phyloP scores from a whole-genome alignment of 2,888 invertebrate genomes.

The Leucozona laternaria region DNA sequence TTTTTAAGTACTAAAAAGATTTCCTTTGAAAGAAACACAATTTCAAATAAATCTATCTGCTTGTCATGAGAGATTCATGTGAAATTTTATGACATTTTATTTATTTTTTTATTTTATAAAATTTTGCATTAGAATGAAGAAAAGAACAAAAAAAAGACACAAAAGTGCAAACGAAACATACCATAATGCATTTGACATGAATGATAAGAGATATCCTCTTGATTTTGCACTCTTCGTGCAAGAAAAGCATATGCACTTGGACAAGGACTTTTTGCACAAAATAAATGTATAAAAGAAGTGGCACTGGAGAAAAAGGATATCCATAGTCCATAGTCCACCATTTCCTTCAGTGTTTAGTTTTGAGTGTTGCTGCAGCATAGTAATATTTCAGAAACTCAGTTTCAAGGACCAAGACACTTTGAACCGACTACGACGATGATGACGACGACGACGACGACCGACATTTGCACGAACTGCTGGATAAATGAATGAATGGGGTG shows the following conservation, averaged over 20 bases:
- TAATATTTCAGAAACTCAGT: conserved; percentile 62
- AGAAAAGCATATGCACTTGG: conserved; percentile 32
- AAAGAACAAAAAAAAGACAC: conserved; percentile 17
- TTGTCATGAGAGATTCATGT: conserved; percentile 60
- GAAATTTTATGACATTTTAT: conserved; percentile 60
- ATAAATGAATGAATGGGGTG: conserved; percentile 36
- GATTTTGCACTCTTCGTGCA: conserved; percentile 28
- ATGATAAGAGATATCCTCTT: conserved; percentile 42
- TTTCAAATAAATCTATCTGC: conserved; percentile 48
- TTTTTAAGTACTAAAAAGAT: not conserved
- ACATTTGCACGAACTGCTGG: conserved; percentile 52
- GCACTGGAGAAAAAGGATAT: conserved; percentile 23
- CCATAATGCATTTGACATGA: conserved; percentile 53
- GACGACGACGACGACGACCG: conserved; percentile 11
- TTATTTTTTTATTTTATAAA: conserved; percentile 1
- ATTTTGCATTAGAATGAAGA: conserved; percentile 14
- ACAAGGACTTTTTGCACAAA: not conserved
- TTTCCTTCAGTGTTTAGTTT: not conserved
- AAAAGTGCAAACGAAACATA: conserved; percentile 52
- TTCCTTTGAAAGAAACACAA: conserved; percentile 27
- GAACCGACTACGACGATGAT: conserved; percentile 9
- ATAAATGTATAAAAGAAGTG: not conserved
- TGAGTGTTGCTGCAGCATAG: conserved; percentile 45
- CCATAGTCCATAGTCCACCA: conserved; percentile 18
- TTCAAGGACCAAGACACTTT: conserved; percentile 57